Conservation (phyloP, 2,888 invertebrate genomes). For the Thereva unica region DNA sequence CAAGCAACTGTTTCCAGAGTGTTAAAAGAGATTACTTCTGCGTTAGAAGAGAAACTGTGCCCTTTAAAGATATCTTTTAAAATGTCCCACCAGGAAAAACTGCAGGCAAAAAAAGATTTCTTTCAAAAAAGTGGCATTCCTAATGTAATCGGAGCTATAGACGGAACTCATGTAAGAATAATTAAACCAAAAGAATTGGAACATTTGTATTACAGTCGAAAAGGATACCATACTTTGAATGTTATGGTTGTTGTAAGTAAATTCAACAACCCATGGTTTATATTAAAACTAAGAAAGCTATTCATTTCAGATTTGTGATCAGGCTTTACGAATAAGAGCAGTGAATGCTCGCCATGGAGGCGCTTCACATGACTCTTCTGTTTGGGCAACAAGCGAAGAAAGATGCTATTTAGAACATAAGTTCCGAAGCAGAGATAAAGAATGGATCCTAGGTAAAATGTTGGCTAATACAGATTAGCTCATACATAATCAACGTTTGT, state of each 20-base stretch:
- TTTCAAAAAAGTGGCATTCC: conserved; percentile 12
- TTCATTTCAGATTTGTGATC: conserved; percentile 4
- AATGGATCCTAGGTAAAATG: neutral
- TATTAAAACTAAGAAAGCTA: neutral
- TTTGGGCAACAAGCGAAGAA: conserved; percentile 3
- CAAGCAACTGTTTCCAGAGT: neutral
- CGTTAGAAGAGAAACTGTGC: neutral
- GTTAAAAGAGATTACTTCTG: neutral
- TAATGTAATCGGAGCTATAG: neutral
- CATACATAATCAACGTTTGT: neutral
- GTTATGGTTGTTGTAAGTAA: neutral
- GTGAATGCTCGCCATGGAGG: conserved; percentile 11
- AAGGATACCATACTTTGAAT: neutral
- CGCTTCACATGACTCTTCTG: neutral
- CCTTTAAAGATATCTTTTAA: neutral
- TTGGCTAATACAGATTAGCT: neutral
- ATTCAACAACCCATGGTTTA: neutral
- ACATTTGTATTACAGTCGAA: neutral
- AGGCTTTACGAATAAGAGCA: neutral
- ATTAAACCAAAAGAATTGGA: neutral
- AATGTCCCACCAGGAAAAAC: neutral
- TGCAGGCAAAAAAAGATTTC: neutral
- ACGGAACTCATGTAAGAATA: conserved; percentile 1
- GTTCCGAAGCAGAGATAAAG: neutral
- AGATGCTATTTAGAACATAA: neutral